Evolutionary conservation across 2,888 invertebrate species (phyloP).

Genomic region (Elgonia sp.): DNA sequence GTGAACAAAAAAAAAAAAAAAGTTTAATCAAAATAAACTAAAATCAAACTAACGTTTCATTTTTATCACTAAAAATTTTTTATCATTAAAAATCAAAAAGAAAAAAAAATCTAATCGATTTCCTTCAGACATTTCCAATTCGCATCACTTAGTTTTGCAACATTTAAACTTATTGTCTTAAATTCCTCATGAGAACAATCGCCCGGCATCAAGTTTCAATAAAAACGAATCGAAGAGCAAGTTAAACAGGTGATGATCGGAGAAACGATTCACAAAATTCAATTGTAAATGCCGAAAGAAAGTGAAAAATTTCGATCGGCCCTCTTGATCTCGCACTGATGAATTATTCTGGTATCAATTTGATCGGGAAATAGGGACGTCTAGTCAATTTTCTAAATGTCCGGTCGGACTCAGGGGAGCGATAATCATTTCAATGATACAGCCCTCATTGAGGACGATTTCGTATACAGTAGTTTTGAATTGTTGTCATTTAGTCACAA

Average conservation of each 20-base stretch:
- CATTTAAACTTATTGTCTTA: conserved; percentile 17
- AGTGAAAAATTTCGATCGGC: conserved; percentile 3
- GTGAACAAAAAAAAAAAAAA: background rate
- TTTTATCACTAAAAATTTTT: too few species aligned
- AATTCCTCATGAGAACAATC: conserved; percentile 16
- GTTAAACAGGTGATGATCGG: background rate
- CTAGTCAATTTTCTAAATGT: conserved; percentile 86
- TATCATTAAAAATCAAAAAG: too few species aligned
- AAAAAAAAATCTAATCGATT: background rate
- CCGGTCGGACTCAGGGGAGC: conserved; percentile 85
- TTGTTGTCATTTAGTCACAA: conserved; percentile 33
- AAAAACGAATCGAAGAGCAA: background rate
- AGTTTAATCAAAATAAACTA: too few species aligned
- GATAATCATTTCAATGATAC: conserved; percentile 85
- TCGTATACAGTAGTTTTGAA: conserved; percentile 27
- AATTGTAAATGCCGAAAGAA: background rate
- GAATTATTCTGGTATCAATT: conserved; percentile 74
- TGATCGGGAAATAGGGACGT: conserved; percentile 81
- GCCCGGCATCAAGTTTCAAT: conserved; percentile 11
- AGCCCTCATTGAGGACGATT: conserved; percentile 59
- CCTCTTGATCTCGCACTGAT: background rate
- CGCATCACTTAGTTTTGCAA: background rate
- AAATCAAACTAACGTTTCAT: too few species aligned
- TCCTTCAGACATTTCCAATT: background rate
- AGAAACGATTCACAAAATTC: background rate